These are phyloP conservation scores for Ethmia dodecea DNA, from an alignment of 2,888 invertebrate species.

Conservation along the genomic window DNA sequence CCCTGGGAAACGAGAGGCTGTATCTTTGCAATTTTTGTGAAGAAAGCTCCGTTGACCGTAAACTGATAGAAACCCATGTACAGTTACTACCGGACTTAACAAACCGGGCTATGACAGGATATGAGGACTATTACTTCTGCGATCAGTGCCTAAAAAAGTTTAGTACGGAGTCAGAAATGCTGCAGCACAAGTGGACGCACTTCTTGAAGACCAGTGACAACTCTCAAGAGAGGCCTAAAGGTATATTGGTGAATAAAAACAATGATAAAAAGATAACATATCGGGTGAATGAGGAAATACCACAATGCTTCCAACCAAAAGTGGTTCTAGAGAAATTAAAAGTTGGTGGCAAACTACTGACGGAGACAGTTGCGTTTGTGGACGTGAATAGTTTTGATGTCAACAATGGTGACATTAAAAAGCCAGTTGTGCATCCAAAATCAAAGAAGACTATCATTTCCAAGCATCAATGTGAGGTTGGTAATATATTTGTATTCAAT, in stretches of 20 bases:
- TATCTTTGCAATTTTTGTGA: conserved; percentile 60
- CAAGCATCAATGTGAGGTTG: conserved; percentile 47
- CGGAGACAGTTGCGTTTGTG: conserved; percentile 10
- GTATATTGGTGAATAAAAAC: conserved; percentile 16
- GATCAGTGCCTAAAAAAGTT: conserved; percentile 55
- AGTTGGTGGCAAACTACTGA: conserved; percentile 15
- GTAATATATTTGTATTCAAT: conserved; percentile 17
- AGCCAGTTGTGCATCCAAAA: conserved; percentile 35
- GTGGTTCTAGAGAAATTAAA: conserved; percentile 40
- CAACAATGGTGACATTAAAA: conserved; percentile 26
- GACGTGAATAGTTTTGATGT: conserved; percentile 21
- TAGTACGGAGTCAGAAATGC: conserved; percentile 48
- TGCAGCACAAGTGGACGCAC: conserved; percentile 63
- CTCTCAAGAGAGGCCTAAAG: conserved; percentile 27
- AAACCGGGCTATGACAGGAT: conserved; percentile 47
- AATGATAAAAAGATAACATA: conserved; percentile 27
- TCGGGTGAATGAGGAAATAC: conserved; percentile 38
- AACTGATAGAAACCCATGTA: conserved; percentile 41
- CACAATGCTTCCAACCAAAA: conserved; percentile 37
- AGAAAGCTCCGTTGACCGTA: conserved; percentile 40
- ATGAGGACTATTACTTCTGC: conserved; percentile 56
- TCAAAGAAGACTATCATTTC: conserved; percentile 53
- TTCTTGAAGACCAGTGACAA: conserved; percentile 46
- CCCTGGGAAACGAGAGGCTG: conserved; percentile 36
- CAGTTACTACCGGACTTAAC: conserved; percentile 44